Base-by-base conservation (phyloP, 2,113 vertebrate species). In the Stomatorhinus ivindoensis region DNA sequence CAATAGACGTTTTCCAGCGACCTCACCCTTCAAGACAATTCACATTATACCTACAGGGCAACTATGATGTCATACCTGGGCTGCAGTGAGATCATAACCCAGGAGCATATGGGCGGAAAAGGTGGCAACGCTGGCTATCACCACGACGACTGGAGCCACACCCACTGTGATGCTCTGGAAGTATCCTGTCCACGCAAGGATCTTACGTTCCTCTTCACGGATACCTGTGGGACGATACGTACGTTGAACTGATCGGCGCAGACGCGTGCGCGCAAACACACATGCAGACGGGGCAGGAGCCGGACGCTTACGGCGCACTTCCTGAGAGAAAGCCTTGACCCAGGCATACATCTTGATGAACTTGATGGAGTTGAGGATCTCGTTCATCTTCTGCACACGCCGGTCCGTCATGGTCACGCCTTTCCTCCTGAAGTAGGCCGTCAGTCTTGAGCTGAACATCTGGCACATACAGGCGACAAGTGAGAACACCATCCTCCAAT, bases 261-360 rank as follows among this genome's bases (percentile, higher is more conserved):
- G 35, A 88, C 27, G 5, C 3, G 65, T 48, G 69, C 13, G 51
- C 6, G 27, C 61, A 88, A 2, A 73, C n/a, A 90, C 13, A 39
- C 3, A 87, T 3, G 87, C 11, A 46, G 13, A 27, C n/a, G 15
- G 27, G 4, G 2, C 1, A 10, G 35, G 46, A 48, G 35, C 76
- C 13, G 69, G 4, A n/a, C 31, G 95, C 97, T 95, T 95, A 99
- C 98, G 96, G 93, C 95, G 96, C 82, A 98, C 94, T 1, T 94
- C 96, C 89, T 97, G 96, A 69, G 97, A 97, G 94, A 99, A 98
- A 0, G 98, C 97, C 93, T 98, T 98, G 89, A 98, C 96, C 98
- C 98, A 99, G 90, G 98, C 98, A 88, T 97, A 98, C 98, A 98
- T 99, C 95, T 99, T 99, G 93, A 99, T 97, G 92, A 97, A 98